Percentiles rank a stretch among this genome's conserved stretches.
phyloP scores from a whole-genome alignment of 2,888 invertebrate species.

The Amphimallon solstitiale region DNA sequence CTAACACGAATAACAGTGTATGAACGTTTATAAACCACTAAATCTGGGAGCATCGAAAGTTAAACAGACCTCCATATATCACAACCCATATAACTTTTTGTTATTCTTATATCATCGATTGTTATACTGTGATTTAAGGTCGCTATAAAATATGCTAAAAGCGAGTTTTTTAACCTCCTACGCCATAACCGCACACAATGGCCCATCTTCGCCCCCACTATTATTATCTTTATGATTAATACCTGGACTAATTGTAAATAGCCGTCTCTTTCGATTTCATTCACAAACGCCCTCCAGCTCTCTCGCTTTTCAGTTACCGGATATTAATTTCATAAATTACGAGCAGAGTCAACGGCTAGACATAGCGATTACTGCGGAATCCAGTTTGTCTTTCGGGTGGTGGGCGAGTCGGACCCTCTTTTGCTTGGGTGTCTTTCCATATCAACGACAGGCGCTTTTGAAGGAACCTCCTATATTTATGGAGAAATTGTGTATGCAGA shows the following conservation, averaged over 20 bases:
- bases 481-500: too few species aligned
- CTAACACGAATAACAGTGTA: too few species aligned
- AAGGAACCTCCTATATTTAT: too few species aligned
- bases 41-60: too few species aligned
- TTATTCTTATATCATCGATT: not conserved
- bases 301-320: constrained; percentile 47
- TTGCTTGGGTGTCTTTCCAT: too few species aligned
- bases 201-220: not conserved
- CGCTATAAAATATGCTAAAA: too few species aligned
- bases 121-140: too few species aligned
- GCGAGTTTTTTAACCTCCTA: too few species aligned
- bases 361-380: constrained; percentile 15
- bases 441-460: too few species aligned
- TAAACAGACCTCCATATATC: too few species aligned
- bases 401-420: not conserved
- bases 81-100: too few species aligned
- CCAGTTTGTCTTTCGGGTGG: constrained; percentile 15
- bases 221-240: constrained; percentile 50
- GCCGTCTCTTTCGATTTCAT: constrained; percentile 45
- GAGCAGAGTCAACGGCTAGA: constrained; percentile 42
- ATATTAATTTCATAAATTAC: constrained; percentile 61
- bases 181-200: not conserved
- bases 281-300: constrained; percentile 37
- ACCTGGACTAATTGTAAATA: constrained; percentile 53
- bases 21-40: too few species aligned